phyloP scores from a whole-genome alignment of 30 jellyfish, hydroid and myxozoan genomes.

The Hydra vulgaris region DNA sequence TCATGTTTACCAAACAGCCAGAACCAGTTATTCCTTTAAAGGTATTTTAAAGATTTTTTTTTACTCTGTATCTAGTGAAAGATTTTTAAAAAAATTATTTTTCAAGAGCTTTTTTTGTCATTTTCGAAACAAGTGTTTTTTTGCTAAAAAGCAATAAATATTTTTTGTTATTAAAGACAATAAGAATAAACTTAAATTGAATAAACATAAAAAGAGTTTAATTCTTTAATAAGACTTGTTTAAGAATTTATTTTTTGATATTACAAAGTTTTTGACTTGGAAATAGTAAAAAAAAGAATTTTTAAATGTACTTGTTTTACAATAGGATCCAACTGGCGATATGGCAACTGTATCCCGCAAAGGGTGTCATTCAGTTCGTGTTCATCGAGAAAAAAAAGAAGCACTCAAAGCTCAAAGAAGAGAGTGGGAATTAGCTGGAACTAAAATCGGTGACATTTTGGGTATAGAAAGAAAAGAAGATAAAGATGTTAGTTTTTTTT shows the following conservation, averaged over 20 bases:
- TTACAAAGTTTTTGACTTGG: no score
- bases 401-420: constrained; percentile 81
- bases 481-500: constrained; percentile 41
- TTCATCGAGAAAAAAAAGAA: constrained; percentile 88
- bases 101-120: background rate
- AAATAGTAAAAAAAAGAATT: background rate
- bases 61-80: background rate
- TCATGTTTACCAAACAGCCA: constrained; percentile 90
- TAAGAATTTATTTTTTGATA: no score
- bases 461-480: constrained; percentile 84
- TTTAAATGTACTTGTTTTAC: background rate
- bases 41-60: constrained; percentile 29
- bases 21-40: constrained; percentile 95
- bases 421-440: constrained; percentile 97
- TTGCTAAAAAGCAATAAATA: no score
- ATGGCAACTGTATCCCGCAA: constrained; percentile 87
- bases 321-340: constrained; percentile 96
- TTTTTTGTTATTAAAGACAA: no score
- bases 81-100: background rate
- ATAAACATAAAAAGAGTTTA: no score
- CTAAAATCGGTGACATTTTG: constrained; percentile 85
- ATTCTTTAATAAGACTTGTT: no score
- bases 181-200: no score
- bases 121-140: no score
- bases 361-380: constrained; percentile 95